Conservation (phyloP, 2,113 vertebrate species). For the Podocnemis expansa region DNA sequence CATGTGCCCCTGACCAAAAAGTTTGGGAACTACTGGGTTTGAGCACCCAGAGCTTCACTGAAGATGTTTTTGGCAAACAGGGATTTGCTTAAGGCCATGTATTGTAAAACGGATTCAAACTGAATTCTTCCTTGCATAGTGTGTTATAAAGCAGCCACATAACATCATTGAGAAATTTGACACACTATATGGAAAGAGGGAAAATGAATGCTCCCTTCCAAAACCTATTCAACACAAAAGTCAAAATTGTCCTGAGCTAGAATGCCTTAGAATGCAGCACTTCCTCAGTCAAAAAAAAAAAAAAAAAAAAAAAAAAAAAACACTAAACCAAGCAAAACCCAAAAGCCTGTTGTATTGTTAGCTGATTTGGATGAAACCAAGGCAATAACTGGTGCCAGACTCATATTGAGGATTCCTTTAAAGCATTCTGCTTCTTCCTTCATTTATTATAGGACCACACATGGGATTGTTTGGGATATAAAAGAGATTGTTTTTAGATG, state of each 20-base stretch:
- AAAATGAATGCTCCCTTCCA: neutral
- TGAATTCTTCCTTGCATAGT: neutral
- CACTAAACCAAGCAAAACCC: neutral
- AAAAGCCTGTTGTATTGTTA: neutral
- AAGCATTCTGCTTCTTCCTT: neutral
- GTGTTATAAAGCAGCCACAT: neutral
- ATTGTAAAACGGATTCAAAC: neutral
- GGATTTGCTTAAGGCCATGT: accelerated
- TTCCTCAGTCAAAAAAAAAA: neutral
- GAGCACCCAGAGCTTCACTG: neutral
- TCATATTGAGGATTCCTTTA: neutral
- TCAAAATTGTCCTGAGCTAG: neutral
- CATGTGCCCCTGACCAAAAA: no score
- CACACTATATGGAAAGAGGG: neutral
- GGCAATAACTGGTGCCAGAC: neutral
- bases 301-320: no score
- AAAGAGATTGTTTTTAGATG: neutral
- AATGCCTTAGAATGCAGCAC: neutral
- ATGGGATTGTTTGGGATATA: neutral
- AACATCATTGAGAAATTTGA: neutral
- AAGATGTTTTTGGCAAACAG: neutral
- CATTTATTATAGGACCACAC: neutral
- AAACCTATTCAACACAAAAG: neutral
- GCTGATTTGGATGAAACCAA: neutral
- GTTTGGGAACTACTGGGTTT: neutral